Conservation (phyloP, 1,140 invertebrate species). For the Phthorimaea operculella region DNA sequence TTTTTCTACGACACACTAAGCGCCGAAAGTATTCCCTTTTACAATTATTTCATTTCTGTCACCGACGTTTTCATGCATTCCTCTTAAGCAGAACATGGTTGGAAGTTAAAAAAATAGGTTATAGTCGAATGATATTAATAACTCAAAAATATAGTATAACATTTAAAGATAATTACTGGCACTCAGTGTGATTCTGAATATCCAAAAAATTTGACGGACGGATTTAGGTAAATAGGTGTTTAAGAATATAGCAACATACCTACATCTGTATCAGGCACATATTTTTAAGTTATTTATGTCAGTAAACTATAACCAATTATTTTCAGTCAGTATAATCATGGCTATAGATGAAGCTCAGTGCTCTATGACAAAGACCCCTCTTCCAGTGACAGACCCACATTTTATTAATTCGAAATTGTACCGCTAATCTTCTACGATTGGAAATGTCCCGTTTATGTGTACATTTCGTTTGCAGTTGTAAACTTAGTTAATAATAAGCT, state of each 20-base stretch:
- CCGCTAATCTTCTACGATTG: background rate
- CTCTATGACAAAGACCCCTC: background rate
- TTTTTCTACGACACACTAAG: conserved; percentile 51
- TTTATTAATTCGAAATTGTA: background rate
- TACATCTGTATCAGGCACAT: no score
- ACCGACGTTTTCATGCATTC: conserved; percentile 51
- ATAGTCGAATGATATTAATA: background rate
- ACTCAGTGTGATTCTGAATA: no score
- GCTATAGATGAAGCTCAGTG: background rate
- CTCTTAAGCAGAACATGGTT: conserved; percentile 23
- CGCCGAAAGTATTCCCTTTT: conserved; percentile 18
- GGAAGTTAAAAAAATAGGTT: background rate
- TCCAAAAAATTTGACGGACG: no score
- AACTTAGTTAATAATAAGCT: conserved; percentile 27
- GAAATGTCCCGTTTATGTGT: background rate
- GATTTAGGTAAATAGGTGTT: no score
- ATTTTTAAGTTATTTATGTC: no score
- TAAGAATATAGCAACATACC: no score
- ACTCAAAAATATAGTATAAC: background rate
- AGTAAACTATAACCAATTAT: no score
- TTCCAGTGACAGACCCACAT: background rate
- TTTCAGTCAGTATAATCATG: background rate
- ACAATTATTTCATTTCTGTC: conserved; percentile 37
- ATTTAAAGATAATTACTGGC: no score
- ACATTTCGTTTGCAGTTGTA: conserved; percentile 13